These are phyloP conservation scores for Euplexia lucipara DNA, from an alignment of 2,888 invertebrate species.

Conservation along the genomic window DNA sequence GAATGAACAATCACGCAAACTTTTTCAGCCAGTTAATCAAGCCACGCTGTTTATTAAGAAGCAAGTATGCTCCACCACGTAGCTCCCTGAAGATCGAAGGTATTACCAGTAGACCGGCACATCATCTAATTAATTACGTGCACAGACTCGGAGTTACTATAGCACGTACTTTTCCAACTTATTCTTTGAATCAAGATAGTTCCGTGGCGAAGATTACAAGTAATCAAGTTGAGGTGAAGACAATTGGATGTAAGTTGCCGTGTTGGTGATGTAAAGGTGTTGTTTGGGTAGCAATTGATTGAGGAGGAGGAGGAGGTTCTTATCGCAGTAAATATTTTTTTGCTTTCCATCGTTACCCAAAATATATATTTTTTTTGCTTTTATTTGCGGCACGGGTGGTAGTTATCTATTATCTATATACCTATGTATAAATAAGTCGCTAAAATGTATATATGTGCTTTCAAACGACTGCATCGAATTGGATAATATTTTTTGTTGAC, in stretches of 20 bases:
- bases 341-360: too few species aligned
- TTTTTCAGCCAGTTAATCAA: slow-evolving; percentile 32
- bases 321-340: too few species aligned
- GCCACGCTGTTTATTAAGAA: slow-evolving; percentile 43
- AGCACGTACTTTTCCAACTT: slow-evolving; percentile 53
- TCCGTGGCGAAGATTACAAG: slow-evolving; percentile 27
- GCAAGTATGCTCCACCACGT: slow-evolving; percentile 31
- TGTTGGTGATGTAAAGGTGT: background rate
- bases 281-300: background rate
- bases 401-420: too few species aligned
- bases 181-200: slow-evolving; percentile 39
- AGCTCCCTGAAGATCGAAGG: slow-evolving; percentile 42
- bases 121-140: slow-evolving; percentile 67
- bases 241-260: slow-evolving; percentile 8
- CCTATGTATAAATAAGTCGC: too few species aligned
- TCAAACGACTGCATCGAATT: too few species aligned
- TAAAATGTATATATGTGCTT: too few species aligned
- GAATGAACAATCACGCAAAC: slow-evolving; percentile 18
- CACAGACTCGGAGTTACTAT: slow-evolving; percentile 34
- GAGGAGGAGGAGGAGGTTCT: background rate
- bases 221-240: slow-evolving; percentile 8
- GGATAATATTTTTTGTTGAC: too few species aligned
- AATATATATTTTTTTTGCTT: too few species aligned
- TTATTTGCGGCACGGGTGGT: too few species aligned
- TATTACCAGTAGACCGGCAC: slow-evolving; percentile 51